Evolutionary conservation across 2,113 vertebrate species (phyloP).

Genomic region (Eretmochelys imbricata): DNA sequence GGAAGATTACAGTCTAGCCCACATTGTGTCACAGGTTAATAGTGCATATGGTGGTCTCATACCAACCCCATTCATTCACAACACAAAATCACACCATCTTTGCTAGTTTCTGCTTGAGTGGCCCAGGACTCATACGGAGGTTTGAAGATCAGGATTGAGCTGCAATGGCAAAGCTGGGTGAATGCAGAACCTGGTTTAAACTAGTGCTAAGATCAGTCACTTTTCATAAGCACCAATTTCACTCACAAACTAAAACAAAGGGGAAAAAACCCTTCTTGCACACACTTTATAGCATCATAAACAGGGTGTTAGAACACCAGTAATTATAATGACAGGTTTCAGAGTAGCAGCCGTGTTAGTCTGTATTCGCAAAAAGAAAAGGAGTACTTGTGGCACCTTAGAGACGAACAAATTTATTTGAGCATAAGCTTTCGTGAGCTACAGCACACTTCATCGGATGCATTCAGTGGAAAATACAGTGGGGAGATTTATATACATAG

Average conservation of each 20-base stretch:
- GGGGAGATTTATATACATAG: too few species aligned
- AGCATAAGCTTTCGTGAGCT: too few species aligned
- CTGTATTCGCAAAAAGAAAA: too few species aligned
- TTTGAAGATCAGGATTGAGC: neutral
- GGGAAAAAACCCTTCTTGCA: neutral
- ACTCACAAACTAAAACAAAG: neutral
- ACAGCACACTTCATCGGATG: too few species aligned
- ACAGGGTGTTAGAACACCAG: neutral
- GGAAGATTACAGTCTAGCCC: neutral
- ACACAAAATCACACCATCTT: accelerated
- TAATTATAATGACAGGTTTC: slow-evolving; percentile 32
- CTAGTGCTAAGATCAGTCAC: neutral
- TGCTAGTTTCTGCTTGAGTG: neutral
- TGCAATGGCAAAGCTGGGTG: neutral
- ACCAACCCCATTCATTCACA: neutral
- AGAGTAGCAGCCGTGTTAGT: too few species aligned
- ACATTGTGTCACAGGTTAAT: neutral
- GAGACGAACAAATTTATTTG: too few species aligned
- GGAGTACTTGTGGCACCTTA: too few species aligned
- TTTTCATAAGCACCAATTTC: neutral
- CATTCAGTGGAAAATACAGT: too few species aligned
- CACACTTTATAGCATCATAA: neutral
- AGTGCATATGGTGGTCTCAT: neutral
- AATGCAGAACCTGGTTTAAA: neutral
- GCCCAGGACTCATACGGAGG: neutral